phyloP scores from a whole-genome alignment of 2,797 vertebrate genomes.

The Choloepus didactylus region DNA sequence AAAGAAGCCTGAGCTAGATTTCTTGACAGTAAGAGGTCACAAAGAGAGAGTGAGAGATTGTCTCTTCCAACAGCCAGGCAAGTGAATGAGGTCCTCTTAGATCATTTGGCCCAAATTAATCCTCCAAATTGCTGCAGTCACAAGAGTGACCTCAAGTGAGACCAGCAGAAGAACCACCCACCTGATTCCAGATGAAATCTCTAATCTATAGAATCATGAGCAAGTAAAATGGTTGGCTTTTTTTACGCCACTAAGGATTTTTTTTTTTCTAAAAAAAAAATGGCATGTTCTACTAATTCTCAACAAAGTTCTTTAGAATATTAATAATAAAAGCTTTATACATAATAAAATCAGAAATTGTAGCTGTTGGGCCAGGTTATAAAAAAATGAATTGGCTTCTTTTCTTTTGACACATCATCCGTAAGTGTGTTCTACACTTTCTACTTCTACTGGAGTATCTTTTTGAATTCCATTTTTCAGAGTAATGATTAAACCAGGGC shows the following conservation, averaged over 20 bases:
- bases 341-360: not conserved
- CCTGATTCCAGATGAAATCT: not conserved
- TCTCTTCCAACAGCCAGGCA: not conserved
- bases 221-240: conserved; percentile 7
- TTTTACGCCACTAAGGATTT: not conserved
- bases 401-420: not conserved
- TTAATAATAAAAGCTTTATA: not conserved
- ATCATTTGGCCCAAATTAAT: not conserved
- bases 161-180: not conserved
- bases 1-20: not conserved
- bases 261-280: not conserved
- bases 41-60: not conserved
- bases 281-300: not conserved
- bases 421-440: not conserved
- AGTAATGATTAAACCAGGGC: not conserved
- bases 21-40: not conserved
- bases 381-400: not conserved
- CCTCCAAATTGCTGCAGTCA: too few species aligned
- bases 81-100: not conserved
- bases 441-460: not conserved
- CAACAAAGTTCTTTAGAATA: not conserved
- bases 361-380: not conserved
- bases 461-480: not conserved
- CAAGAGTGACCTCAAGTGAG: not conserved
- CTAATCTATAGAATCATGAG: not conserved